phyloP scores from a whole-genome alignment of 2,113 vertebrate genomes.

The Pelmatolapia mariae region DNA sequence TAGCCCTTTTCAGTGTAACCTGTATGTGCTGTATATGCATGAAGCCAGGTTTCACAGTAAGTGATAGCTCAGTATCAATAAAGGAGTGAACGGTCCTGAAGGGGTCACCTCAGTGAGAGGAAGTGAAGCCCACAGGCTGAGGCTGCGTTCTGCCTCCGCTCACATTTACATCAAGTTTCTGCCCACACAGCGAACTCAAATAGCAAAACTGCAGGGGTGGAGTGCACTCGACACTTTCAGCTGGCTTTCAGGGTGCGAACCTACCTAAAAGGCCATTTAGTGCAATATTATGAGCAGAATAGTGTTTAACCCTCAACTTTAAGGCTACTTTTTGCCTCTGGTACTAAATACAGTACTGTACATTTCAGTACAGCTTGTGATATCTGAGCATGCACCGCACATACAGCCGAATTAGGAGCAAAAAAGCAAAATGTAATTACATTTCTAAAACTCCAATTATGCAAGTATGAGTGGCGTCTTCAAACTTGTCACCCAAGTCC shows the following conservation, averaged over 20 bases:
- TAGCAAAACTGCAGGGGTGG: background rate
- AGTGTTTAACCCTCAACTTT: background rate
- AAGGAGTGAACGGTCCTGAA: background rate
- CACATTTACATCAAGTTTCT: background rate
- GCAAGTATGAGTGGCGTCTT: fast-evolving
- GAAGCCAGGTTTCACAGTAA: fast-evolving
- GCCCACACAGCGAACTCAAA: background rate
- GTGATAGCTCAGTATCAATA: background rate
- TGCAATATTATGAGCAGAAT: background rate
- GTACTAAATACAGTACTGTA: background rate
- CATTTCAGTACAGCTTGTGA: background rate
- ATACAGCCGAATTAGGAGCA: fast-evolving
- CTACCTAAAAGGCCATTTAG: background rate
- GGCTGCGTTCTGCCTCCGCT: background rate
- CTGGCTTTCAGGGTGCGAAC: background rate
- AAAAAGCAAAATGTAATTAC: background rate
- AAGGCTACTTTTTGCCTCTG: background rate
- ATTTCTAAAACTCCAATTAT: background rate
- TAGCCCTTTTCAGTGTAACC: fast-evolving
- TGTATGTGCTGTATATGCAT: background rate
- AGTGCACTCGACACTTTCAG: background rate
- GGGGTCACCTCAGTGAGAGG: background rate
- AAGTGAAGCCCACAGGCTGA: background rate
- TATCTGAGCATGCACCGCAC: background rate
- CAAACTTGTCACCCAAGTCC: background rate